Evolutionary conservation across 92 coral and sea anemone species (phyloP), one percentile per base, ranked within the genome.

Genomic region (Pocillopora meandrina): DNA sequence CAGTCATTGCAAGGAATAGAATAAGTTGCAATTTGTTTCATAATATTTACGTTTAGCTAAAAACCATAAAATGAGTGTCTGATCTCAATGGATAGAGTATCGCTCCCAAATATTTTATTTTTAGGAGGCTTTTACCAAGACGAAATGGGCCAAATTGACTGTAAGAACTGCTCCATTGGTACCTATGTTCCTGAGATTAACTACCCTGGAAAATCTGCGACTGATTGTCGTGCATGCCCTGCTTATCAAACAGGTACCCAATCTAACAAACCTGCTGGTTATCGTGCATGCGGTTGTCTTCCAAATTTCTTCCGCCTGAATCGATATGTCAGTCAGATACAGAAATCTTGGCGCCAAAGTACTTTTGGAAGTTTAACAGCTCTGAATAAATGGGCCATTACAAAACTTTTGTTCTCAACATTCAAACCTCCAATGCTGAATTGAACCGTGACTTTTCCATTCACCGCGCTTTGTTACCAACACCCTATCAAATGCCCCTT

Each of bases 251-350:
- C 61, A 64, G 82, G 84, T 33, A 77, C 82, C 31, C 74, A 7
- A 18, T 61, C 80, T 16, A 55, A 84, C 12, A 72, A 84, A 18
- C 49, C 72, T 58, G 83, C 83, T 58, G 89, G 92, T 52, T 80
- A 84, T 68, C 89, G 89, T 56, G 78, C 75, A 34, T 89, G 92
- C 79, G 47, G 74, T 35, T 79, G 83, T 21, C 74, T 79, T 3
- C 18, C 21, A 5, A 11, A 18, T 33, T 79, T 79, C 14, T 79
- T 64, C 83, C 72, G 83, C 20, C 5, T 68, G 81, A 15, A 42
- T 79, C n/a, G 5, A 63, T 10, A 49, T 89, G 92, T 65, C 62
- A 67, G 8, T 79, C 84, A 42, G 92, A 89, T 65, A 61, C 87
- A 35, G 89, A 83, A 60, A 84, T 80, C 42, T 81, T 88, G 23